phyloP scores from a whole-genome alignment of 2,888 invertebrate genomes.

The Diaphora mendica region DNA sequence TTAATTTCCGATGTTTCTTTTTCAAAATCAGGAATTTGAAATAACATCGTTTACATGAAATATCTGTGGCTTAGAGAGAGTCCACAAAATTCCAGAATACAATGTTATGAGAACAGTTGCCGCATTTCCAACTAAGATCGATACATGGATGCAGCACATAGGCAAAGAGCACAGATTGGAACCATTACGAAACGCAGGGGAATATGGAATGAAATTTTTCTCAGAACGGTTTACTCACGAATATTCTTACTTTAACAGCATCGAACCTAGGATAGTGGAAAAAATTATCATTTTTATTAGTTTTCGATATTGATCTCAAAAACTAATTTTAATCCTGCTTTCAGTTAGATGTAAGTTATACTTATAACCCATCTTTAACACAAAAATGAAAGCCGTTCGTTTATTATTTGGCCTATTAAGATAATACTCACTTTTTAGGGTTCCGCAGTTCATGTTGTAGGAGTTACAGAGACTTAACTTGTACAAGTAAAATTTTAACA shows the following conservation, averaged over 20 bases:
- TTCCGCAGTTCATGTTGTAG: no score
- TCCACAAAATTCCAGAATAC: conserved; percentile 2
- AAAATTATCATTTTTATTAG: not conserved
- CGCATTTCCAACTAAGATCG: conserved; percentile 18
- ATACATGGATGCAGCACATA: conserved; percentile 29
- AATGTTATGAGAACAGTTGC: conserved; percentile 21
- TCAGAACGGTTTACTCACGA: not conserved
- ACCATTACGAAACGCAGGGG: conserved; percentile 22
- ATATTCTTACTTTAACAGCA: conserved; percentile 13
- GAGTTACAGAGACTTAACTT: no score
- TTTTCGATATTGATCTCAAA: not conserved
- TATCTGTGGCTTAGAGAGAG: not conserved
- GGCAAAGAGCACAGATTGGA: conserved; percentile 12
- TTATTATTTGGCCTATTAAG: no score
- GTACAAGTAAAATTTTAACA: no score
- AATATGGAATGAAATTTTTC: not conserved
- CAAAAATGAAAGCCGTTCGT: no score
- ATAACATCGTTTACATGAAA: conserved; percentile 11
- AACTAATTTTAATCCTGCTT: not conserved
- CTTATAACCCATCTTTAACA: not conserved
- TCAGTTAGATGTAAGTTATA: no score
- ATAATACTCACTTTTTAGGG: no score
- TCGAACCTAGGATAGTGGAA: not conserved
- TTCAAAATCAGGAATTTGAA: conserved; percentile 7
- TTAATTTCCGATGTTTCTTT: conserved; percentile 17